These are phyloP conservation scores for Thamnophis elegans DNA, from an alignment of 2,797 vertebrate genomes.

Conservation along the genomic window DNA sequence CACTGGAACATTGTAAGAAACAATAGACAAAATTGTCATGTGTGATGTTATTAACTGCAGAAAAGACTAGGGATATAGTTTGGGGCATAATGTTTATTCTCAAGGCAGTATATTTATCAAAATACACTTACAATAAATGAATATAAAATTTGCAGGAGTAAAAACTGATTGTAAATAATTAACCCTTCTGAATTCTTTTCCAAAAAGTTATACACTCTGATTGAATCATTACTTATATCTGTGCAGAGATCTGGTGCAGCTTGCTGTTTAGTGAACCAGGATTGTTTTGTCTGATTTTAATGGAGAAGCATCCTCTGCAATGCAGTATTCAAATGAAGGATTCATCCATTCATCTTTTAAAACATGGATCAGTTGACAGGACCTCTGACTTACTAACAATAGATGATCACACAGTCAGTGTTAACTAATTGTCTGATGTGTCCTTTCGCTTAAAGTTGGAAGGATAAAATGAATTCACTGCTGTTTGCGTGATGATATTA, in stretches of 20 bases:
- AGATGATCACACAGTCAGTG: background rate
- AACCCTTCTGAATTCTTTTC: background rate
- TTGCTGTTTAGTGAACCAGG: background rate
- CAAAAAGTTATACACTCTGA: background rate
- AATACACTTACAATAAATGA: slow-evolving; percentile 46
- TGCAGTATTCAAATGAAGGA: background rate
- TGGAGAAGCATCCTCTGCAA: background rate
- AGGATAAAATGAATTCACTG: background rate
- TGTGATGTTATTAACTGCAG: slow-evolving; percentile 1
- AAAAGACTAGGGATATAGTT: slow-evolving; percentile 29
- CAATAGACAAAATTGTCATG: background rate
- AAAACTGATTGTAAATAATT: slow-evolving; percentile 11
- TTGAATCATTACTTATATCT: background rate
- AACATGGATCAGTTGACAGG: background rate
- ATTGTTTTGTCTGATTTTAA: background rate
- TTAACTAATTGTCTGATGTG: background rate
- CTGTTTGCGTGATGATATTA: background rate
- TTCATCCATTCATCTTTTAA: background rate
- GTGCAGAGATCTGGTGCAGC: background rate
- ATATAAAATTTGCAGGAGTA: background rate
- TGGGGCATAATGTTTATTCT: background rate
- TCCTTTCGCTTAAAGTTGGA: background rate
- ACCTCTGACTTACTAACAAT: background rate
- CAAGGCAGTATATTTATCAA: slow-evolving; percentile 28
- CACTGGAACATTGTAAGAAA: background rate